Percentiles rank a stretch among this genome's conserved stretches.
Evolutionary conservation across 1,140 invertebrate species (phyloP).

Genomic region (Spodoptera litura): DNA sequence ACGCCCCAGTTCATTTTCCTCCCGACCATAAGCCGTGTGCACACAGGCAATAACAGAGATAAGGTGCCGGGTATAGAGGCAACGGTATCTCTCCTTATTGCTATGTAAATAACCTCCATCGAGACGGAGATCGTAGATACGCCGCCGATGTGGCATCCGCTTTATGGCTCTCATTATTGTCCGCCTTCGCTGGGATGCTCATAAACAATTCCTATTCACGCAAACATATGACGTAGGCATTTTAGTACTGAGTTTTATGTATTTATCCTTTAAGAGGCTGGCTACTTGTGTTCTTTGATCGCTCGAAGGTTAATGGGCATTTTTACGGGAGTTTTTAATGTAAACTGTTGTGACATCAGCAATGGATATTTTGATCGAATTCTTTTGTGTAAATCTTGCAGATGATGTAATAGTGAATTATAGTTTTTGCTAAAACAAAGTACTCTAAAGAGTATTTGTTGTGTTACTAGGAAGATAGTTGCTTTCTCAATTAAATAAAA

Average conservation of each 20-base stretch:
- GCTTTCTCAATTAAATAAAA: too few species aligned
- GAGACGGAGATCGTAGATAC: slow-evolving; percentile 75
- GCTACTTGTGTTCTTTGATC: slow-evolving; percentile 34
- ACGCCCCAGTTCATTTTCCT: slow-evolving; percentile 78
- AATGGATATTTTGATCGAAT: too few species aligned
- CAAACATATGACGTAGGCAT: slow-evolving; percentile 40
- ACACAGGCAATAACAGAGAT: slow-evolving; percentile 80
- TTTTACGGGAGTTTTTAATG: slow-evolving; percentile 27
- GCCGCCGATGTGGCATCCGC: slow-evolving; percentile 74
- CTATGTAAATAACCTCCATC: slow-evolving; percentile 84
- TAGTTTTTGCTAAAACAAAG: too few species aligned
- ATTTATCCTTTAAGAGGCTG: slow-evolving; percentile 39
- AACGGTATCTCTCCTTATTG: slow-evolving; percentile 81
- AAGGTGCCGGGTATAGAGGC: slow-evolving; percentile 65
- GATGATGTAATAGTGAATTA: too few species aligned
- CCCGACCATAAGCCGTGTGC: slow-evolving; percentile 78
- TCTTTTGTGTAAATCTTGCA: too few species aligned
- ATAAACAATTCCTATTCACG: slow-evolving; percentile 48
- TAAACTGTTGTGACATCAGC: slow-evolving; percentile 5
- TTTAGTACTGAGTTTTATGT: slow-evolving; percentile 44
- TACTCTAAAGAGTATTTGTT: too few species aligned
- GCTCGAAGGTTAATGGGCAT: slow-evolving; percentile 20
- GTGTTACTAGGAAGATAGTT: too few species aligned
- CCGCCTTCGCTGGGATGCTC: slow-evolving; percentile 46
- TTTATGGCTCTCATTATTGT: slow-evolving; percentile 79